Percentiles rank a stretch among this genome's conserved stretches.
Evolutionary conservation across 2,113 vertebrate species (phyloP).

Genomic region (Anhinga rufa): DNA sequence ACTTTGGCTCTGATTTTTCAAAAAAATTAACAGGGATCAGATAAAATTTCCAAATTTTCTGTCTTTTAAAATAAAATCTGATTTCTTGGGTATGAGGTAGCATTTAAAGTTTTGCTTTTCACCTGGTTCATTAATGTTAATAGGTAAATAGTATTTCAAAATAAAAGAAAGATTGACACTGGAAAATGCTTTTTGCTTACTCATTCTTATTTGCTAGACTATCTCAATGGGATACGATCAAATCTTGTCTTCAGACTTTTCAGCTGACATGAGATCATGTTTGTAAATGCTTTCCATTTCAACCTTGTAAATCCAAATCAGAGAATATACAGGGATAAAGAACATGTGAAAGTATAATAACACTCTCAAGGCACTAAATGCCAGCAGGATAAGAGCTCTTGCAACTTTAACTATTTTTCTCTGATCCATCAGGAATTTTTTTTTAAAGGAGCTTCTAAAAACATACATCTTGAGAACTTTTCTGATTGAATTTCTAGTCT

Average conservation of each 20-base stretch:
- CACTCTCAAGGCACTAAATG: not conserved
- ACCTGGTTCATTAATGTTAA: not conserved
- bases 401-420: not conserved
- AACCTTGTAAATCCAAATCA: not conserved
- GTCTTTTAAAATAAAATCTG: not conserved
- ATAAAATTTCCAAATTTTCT: not conserved
- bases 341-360: not conserved
- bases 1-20: not conserved
- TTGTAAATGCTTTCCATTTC: constrained; percentile 4
- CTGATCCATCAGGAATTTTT: not conserved
- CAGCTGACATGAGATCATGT: not conserved
- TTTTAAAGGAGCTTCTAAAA: not conserved
- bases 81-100: not conserved
- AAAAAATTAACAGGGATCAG: not conserved
- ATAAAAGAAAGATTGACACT: not conserved
- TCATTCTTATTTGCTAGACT: not conserved
- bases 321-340: not conserved
- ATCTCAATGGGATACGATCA: not conserved
- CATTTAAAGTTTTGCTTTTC: not conserved
- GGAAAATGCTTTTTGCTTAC: not conserved
- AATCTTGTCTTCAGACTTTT: not conserved
- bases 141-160: not conserved
- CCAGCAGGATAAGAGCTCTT: not conserved
- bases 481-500: not conserved
- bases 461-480: not conserved